A percentile compares a stretch with the other conserved stretches of the same genome.
phyloP scores from a whole-genome alignment of 2,797 vertebrate genomes.

The Aselliscus stoliczkanus region DNA sequence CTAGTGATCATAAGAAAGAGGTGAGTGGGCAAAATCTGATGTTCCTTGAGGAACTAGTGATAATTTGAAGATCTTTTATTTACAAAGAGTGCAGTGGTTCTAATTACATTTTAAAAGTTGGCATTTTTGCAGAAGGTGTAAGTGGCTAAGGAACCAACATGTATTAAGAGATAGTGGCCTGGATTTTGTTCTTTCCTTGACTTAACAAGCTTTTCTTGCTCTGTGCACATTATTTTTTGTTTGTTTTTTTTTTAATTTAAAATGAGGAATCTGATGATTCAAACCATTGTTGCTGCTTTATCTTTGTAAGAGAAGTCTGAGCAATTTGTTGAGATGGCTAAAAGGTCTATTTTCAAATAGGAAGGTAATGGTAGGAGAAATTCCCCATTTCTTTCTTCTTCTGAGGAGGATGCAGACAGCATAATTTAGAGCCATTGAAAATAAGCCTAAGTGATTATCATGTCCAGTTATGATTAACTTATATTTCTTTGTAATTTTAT shows the following conservation, averaged over 20 bases:
- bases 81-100: neutral
- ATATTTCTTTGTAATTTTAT: neutral
- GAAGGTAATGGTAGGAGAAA: neutral
- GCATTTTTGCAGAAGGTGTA: neutral
- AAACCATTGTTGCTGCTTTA: neutral
- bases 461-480: neutral
- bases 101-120: neutral
- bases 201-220: neutral
- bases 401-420: neutral
- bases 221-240: neutral
- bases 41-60: neutral
- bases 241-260: neutral
- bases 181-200: neutral
- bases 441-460: neutral
- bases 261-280: neutral
- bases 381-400: neutral
- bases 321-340: neutral
- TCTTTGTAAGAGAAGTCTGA: neutral
- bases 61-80: neutral
- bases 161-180: neutral
- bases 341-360: constrained; percentile 24
- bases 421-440: neutral
- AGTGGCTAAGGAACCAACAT: neutral
- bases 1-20: neutral
- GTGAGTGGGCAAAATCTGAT: neutral